These are phyloP conservation scores for Thalpophila matura DNA, from an alignment of 2,888 invertebrate species.

Conservation along the genomic window DNA sequence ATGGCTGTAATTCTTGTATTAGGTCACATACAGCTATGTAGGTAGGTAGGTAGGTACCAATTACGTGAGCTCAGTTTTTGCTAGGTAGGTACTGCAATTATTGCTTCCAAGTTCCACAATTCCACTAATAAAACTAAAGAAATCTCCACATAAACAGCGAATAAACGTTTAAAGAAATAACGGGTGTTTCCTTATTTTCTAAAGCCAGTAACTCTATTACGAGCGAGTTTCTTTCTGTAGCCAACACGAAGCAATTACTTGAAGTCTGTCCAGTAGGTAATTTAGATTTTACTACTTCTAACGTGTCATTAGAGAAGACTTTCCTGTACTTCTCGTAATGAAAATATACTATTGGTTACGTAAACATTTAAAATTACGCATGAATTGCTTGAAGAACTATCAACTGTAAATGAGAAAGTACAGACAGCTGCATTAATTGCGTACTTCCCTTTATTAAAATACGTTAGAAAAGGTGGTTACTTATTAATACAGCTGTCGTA, in stretches of 20 bases:
- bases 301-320: slow-evolving; percentile 14
- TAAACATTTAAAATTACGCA: slow-evolving; percentile 12
- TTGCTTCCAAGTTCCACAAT: too few relatives aligned
- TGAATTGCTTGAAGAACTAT: slow-evolving; percentile 1
- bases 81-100: too few relatives aligned
- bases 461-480: background rate
- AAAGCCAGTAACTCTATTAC: slow-evolving; percentile 11
- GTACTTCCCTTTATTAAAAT: slow-evolving; percentile 15
- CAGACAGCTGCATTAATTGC: slow-evolving; percentile 7
- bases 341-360: slow-evolving; percentile 13
- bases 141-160: slow-evolving; percentile 13
- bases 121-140: slow-evolving; percentile 1
- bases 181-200: slow-evolving; percentile 6
- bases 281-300: slow-evolving; percentile 40
- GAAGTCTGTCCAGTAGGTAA: slow-evolving; percentile 19
- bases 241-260: slow-evolving; percentile 37
- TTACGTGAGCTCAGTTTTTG: too few relatives aligned
- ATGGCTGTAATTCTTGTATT: slow-evolving; percentile 7
- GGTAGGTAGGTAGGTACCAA: too few relatives aligned
- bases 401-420: background rate
- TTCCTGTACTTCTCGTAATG: slow-evolving; percentile 37
- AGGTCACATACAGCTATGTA: too few relatives aligned
- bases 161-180: slow-evolving; percentile 19
- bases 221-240: slow-evolving; percentile 22
- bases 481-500: slow-evolving; percentile 5